Conservation (phyloP, 2,888 invertebrate genomes). For the Apamea sordens region DNA sequence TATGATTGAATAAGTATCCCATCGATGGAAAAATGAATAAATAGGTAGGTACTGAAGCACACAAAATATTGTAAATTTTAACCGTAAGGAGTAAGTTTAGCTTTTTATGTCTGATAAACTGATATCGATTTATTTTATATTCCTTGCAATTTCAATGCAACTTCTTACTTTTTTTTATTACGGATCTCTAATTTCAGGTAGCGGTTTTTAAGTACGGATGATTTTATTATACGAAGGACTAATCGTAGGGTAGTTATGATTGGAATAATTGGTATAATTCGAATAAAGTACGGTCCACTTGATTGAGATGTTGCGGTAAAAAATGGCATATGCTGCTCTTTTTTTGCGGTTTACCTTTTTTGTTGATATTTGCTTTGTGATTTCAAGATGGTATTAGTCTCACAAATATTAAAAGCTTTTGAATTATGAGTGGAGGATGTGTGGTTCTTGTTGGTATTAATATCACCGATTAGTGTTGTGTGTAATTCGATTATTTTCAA, state of each 20-base stretch:
- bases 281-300: slow-evolving; percentile 50
- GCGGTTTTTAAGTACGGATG: slow-evolving; percentile 50
- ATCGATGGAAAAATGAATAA: too few species aligned
- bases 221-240: slow-evolving; percentile 61
- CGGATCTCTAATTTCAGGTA: slow-evolving; percentile 63
- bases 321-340: slow-evolving; percentile 49
- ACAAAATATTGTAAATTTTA: too few species aligned
- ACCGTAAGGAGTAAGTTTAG: too few species aligned
- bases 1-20: too few species aligned
- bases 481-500: slow-evolving; percentile 31
- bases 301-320: slow-evolving; percentile 62
- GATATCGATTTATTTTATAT: too few species aligned
- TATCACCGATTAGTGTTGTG: slow-evolving; percentile 18
- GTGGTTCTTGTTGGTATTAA: slow-evolving; percentile 16
- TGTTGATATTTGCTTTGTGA: slow-evolving; percentile 54
- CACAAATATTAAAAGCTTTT: slow-evolving; percentile 30
- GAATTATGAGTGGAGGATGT: slow-evolving; percentile 13
- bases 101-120: too few species aligned
- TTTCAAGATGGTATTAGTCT: slow-evolving; percentile 19
- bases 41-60: too few species aligned
- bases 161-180: slow-evolving; percentile 24
- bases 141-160: too few species aligned
- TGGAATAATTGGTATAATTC: slow-evolving; percentile 59
- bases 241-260: slow-evolving; percentile 58
- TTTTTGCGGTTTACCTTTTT: slow-evolving; percentile 46